A percentile compares a stretch with the other conserved stretches of the same genome.
These are phyloP conservation scores for Myzus persicae DNA, from an alignment of 1,140 invertebrate species.

Conservation along the genomic window DNA sequence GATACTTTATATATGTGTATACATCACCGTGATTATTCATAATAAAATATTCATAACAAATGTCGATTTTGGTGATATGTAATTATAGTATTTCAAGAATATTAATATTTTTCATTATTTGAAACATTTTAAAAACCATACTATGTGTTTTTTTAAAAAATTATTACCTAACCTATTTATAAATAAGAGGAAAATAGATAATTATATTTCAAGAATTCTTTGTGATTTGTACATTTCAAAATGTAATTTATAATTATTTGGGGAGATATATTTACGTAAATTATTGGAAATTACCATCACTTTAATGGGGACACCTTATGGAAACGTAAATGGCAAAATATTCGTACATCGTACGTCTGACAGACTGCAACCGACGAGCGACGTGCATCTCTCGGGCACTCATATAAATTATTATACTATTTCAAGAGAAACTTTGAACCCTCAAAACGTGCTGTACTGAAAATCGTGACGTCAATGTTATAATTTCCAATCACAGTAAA, in stretches of 20 bases:
- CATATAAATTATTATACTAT: too few relatives aligned
- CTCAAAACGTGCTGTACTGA: too few relatives aligned
- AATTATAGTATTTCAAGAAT: not conserved
- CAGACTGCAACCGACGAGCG: not conserved
- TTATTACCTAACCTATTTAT: too few relatives aligned
- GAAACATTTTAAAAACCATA: too few relatives aligned
- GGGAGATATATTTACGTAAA: not conserved
- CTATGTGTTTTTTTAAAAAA: too few relatives aligned
- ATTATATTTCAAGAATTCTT: too few relatives aligned
- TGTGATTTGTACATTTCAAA: too few relatives aligned
- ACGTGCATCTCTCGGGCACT: too few relatives aligned
- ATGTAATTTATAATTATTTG: too few relatives aligned
- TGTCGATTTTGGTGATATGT: not conserved
- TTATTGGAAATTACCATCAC: not conserved
- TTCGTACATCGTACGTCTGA: not conserved
- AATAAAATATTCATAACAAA: not conserved
- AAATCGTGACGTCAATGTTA: not conserved
- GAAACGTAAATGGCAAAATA: not conserved
- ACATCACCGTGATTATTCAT: not conserved
- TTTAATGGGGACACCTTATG: not conserved
- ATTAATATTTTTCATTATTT: too few relatives aligned
- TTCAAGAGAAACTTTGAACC: too few relatives aligned
- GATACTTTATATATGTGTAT: not conserved
- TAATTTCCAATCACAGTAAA: not conserved
- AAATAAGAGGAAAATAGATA: too few relatives aligned